Base-by-base conservation (phyloP, 2,113 vertebrate species). In the Cyanocitta stelleri region DNA sequence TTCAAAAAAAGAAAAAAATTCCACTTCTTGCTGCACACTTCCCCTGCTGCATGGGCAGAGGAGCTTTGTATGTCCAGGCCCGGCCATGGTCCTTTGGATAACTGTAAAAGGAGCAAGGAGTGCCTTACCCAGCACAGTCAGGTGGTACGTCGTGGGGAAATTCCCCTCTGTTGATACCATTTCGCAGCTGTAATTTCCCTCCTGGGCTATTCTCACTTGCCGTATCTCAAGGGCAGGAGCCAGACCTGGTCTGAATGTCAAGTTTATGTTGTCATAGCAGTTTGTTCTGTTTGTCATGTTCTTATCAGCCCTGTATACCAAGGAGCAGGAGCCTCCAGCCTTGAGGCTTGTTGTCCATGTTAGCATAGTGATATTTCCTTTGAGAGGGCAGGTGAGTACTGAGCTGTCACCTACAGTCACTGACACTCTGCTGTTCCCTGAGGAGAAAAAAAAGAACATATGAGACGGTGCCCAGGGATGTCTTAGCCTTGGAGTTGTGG, bases 71-170 rank as follows among this genome's bases (percentile, higher is more conserved):
- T n/a, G 19, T 56, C 54, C 8, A 9, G 54, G 54, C 54, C 54
- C 12, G 5, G 54, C 21, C 19, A 56, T 15, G 33, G 33, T n/a
- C 56, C 21, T 58, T 58, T n/a, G 33, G 21, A 58, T 58, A n/a
- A n/a, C 21, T n/a, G 56, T 23, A n/a, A 23, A 58, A n/a, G 33
- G 21, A 58, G 56, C 56, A 58, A n/a, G 56, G 33, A 58, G 56
- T n/a, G 33, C 44, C 97, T 98, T 97, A 98, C 98, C 97, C 77
- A 94, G 62, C 26, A 98, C 94, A 0, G 51, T 95, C 81, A 98
- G 89, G 17, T 68, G 3, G 86, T 96, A 72, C 0, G 0, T 11
- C 3, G 0, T 1, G 1, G 2, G 1, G 55, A 96, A 96, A 91
- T 46, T 93, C 67, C 97, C 98, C 0, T 64, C 10, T 15, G 2